Evolutionary conservation across 2,888 invertebrate genomes (phyloP).

Genomic region (Morpho helenor): DNA sequence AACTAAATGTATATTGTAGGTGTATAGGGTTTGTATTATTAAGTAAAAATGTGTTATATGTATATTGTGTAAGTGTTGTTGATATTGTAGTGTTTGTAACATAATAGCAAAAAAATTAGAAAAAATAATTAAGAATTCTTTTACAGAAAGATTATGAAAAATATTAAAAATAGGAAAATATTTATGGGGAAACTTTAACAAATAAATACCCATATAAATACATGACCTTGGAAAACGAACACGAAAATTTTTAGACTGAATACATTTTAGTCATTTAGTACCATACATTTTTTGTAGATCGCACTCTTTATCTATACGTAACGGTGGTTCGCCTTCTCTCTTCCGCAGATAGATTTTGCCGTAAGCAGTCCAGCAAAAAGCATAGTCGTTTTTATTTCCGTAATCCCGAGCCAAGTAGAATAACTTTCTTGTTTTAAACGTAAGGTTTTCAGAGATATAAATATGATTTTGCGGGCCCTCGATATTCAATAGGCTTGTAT

Average conservation of each 20-base stretch:
- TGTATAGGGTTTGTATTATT: too few relatives aligned
- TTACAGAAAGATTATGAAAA: not conserved
- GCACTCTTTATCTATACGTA: not conserved
- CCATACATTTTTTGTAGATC: not conserved
- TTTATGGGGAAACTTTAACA: not conserved
- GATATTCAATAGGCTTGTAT: not conserved
- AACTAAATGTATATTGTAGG: too few relatives aligned
- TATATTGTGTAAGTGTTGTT: too few relatives aligned
- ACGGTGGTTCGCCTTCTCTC: not conserved
- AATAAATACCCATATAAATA: too few relatives aligned
- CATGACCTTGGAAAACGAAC: not conserved
- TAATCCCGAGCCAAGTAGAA: not conserved
- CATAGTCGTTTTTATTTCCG: not conserved
- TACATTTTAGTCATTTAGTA: constrained; percentile 1
- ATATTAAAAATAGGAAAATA: not conserved
- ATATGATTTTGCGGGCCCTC: not conserved
- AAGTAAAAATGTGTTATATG: too few relatives aligned
- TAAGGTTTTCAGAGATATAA: not conserved
- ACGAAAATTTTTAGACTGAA: not conserved
- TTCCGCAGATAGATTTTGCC: not conserved
- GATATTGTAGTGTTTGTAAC: too few relatives aligned
- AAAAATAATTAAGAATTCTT: not conserved
- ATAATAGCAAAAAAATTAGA: too few relatives aligned
- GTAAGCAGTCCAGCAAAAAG: not conserved
- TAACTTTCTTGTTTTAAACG: not conserved